Percentiles rank a stretch among this genome's conserved stretches.
Conservation (phyloP, 2,888 invertebrate species). For the Philereme vetulata region DNA sequence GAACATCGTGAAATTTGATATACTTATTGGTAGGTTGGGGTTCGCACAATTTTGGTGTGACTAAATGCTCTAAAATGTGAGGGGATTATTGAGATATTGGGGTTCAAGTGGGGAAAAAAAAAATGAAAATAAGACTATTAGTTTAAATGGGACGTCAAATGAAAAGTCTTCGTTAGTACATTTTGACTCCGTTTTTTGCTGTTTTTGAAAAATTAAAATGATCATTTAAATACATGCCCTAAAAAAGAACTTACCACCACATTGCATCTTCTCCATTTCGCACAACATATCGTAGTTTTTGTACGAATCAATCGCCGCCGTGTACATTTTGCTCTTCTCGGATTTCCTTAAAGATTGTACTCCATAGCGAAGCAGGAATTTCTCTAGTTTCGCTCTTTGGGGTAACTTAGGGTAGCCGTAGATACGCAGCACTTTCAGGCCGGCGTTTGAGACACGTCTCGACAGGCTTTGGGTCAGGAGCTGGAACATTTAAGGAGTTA, state of each 20-base stretch:
- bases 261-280: not conserved
- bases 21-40: too few relatives aligned
- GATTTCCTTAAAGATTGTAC: conserved; percentile 29
- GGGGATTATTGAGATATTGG: too few relatives aligned
- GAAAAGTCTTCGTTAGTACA: too few relatives aligned
- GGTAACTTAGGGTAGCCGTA: conserved; percentile 24
- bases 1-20: too few relatives aligned
- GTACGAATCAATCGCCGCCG: conserved; percentile 23
- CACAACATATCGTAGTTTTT: conserved; percentile 17
- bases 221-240: too few relatives aligned
- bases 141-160: too few relatives aligned
- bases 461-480: conserved; percentile 13
- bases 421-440: conserved; percentile 23
- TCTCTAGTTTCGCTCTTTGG: not conserved
- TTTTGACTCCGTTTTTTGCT: too few relatives aligned
- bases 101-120: too few relatives aligned
- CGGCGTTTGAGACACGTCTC: conserved; percentile 19
- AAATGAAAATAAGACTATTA: too few relatives aligned
- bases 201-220: too few relatives aligned
- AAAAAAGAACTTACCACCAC: conserved; percentile 10
- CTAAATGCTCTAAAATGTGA: too few relatives aligned
- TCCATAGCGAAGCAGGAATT: conserved; percentile 8
- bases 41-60: too few relatives aligned
- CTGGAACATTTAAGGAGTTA: conserved; percentile 10
- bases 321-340: conserved; percentile 1